A percentile compares a stretch with the other conserved stretches of the same genome.
Conservation (phyloP, 2,888 invertebrate genomes). For the Dyspetes luteomarginatus region DNA sequence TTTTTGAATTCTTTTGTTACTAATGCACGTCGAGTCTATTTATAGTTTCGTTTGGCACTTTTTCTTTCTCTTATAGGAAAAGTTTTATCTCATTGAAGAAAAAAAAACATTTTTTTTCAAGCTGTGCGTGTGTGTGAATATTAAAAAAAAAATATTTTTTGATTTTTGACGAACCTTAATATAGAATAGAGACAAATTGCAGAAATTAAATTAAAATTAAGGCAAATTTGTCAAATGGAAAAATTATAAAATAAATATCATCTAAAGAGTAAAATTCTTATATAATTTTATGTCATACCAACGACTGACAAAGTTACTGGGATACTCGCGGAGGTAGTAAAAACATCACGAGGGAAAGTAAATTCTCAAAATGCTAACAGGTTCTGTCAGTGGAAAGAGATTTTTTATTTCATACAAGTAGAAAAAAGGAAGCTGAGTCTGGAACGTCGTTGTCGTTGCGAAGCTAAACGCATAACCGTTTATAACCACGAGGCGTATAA, state of each 20-base stretch:
- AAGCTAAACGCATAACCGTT: conserved; percentile 58
- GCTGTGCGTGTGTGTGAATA: too few species aligned
- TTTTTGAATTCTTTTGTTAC: conserved; percentile 24
- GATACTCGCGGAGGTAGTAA: not conserved
- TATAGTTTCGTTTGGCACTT: too few species aligned
- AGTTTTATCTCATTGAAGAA: not conserved
- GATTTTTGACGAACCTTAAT: too few species aligned
- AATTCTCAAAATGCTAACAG: conserved; percentile 55
- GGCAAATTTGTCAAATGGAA: too few species aligned
- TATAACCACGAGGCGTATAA: conserved; percentile 64
- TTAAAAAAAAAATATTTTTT: not conserved
- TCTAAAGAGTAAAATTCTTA: not conserved
- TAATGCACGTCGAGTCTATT: too few species aligned
- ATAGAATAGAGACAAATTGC: too few species aligned
- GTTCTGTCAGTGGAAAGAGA: conserved; percentile 56
- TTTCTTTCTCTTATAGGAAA: too few species aligned
- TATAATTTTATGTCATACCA: not conserved
- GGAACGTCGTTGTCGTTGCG: not conserved
- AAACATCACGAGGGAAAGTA: conserved; percentile 40
- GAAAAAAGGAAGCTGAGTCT: not conserved
- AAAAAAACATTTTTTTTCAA: too few species aligned
- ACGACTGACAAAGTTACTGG: not conserved
- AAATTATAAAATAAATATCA: not conserved
- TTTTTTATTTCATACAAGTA: conserved; percentile 51
- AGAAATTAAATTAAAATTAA: too few species aligned